A percentile compares a stretch with the other conserved stretches of the same genome.
These are phyloP conservation scores for Acanthiza pusilla DNA, from an alignment of 2,797 vertebrate genomes.

Conservation along the genomic window DNA sequence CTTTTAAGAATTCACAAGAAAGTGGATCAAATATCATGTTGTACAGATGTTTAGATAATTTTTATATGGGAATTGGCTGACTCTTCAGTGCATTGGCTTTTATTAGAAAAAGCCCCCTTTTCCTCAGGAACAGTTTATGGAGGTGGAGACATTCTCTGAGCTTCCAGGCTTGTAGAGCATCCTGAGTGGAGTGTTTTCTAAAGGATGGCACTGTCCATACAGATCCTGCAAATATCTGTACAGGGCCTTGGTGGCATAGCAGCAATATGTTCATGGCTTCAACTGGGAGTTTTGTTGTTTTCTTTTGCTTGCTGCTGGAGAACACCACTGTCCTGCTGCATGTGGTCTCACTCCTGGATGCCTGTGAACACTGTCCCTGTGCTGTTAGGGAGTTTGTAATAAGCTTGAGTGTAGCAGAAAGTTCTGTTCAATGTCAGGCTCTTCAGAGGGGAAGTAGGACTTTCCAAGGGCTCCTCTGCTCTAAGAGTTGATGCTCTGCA, in stretches of 20 bases:
- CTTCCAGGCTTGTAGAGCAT: background rate
- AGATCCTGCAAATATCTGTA: background rate
- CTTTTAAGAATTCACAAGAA: background rate
- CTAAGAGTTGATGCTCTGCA: accelerated
- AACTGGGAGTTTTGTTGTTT: background rate
- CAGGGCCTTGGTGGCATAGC: background rate
- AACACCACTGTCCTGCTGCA: accelerated
- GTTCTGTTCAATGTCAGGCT: background rate
- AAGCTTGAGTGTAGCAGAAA: background rate
- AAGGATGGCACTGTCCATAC: background rate
- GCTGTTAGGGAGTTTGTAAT: background rate
- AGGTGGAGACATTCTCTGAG: background rate
- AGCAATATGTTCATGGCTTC: background rate
- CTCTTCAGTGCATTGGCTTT: background rate
- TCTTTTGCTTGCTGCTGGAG: background rate
- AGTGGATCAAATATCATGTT: background rate
- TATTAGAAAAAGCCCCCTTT: background rate
- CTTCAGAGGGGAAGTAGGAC: background rate
- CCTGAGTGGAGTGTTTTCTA: background rate
- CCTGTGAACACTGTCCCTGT: background rate
- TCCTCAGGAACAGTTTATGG: background rate
- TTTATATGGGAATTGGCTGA: background rate
- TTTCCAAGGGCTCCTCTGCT: background rate
- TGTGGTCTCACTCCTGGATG: background rate
- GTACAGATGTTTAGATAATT: background rate